phyloP scores from a whole-genome alignment of 2,888 invertebrate genomes.

The Tachystola acroxantha region DNA sequence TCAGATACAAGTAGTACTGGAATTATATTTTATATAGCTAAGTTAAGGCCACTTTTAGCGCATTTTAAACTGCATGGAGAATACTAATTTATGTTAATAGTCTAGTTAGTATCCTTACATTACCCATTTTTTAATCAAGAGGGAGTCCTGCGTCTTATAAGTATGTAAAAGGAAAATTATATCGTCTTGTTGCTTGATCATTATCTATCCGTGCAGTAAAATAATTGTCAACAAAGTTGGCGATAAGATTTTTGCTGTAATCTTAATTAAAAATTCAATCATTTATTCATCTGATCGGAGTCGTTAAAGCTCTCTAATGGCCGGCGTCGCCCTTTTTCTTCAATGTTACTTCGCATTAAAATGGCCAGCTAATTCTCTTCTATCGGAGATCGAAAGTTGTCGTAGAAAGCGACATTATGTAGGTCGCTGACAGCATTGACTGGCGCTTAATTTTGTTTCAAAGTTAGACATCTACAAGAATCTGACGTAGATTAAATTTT shows the following conservation, averaged over 20 bases:
- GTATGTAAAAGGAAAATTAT: too few species aligned
- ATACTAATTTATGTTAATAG: constrained; percentile 12
- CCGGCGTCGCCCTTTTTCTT: constrained; percentile 51
- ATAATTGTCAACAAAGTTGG: constrained; percentile 63
- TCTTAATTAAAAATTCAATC: constrained; percentile 75
- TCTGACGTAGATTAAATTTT: neutral
- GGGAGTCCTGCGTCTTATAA: too few species aligned
- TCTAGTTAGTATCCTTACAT: too few species aligned
- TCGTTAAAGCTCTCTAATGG: constrained; percentile 66
- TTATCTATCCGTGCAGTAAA: too few species aligned
- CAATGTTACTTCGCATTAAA: constrained; percentile 55
- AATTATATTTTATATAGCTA: constrained; percentile 2
- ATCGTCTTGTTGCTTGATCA: too few species aligned
- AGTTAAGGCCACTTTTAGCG: constrained; percentile 5
- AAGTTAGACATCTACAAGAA: neutral
- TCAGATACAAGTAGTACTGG: constrained; percentile 22
- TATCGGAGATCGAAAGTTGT: constrained; percentile 34
- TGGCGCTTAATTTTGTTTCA: neutral
- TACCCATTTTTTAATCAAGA: too few species aligned
- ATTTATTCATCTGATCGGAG: constrained; percentile 69
- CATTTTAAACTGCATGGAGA: constrained; percentile 5
- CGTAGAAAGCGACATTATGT: constrained; percentile 5
- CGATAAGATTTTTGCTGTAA: constrained; percentile 46
- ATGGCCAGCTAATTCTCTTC: constrained; percentile 53
- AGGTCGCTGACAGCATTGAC: neutral